A percentile compares a stretch with the other conserved stretches of the same genome.
phyloP scores from a whole-genome alignment of 2,113 vertebrate genomes.

The Glareola pratincola region DNA sequence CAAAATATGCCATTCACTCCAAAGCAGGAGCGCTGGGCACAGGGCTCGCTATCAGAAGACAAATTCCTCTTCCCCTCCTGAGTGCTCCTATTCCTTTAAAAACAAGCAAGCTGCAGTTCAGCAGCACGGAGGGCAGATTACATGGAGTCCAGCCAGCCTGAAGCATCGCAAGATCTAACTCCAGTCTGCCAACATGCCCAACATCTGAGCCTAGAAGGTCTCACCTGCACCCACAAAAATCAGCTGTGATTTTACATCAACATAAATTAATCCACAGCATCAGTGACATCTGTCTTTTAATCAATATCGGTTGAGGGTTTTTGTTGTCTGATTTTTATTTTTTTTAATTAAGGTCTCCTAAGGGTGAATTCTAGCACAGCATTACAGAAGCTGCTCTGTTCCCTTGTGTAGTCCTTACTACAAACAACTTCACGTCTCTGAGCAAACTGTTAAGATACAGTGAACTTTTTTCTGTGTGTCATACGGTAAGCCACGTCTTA shows the following conservation, averaged over 20 bases:
- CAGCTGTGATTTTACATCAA: neutral
- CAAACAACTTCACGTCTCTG: neutral
- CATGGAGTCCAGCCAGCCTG: neutral
- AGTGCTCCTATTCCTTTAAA: neutral
- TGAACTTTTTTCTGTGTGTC: neutral
- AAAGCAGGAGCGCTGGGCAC: neutral
- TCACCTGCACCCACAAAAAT: neutral
- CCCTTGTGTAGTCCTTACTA: neutral
- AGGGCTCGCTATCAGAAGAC: neutral
- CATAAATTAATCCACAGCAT: neutral
- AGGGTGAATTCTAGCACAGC: neutral
- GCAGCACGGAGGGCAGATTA: neutral
- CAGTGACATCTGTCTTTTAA: neutral
- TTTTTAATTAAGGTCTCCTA: neutral
- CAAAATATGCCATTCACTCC: slow-evolving; percentile 43
- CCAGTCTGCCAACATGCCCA: neutral
- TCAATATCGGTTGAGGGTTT: neutral
- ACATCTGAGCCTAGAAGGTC: neutral
- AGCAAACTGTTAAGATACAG: neutral
- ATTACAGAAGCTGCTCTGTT: slow-evolving; percentile 21
- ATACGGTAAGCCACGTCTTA: neutral
- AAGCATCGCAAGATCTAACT: neutral
- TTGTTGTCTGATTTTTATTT: neutral
- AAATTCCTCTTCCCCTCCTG: neutral
- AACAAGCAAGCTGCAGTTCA: neutral